phyloP scores from a whole-genome alignment of 2,113 vertebrate genomes.

The Rhinoptilus africanus region DNA sequence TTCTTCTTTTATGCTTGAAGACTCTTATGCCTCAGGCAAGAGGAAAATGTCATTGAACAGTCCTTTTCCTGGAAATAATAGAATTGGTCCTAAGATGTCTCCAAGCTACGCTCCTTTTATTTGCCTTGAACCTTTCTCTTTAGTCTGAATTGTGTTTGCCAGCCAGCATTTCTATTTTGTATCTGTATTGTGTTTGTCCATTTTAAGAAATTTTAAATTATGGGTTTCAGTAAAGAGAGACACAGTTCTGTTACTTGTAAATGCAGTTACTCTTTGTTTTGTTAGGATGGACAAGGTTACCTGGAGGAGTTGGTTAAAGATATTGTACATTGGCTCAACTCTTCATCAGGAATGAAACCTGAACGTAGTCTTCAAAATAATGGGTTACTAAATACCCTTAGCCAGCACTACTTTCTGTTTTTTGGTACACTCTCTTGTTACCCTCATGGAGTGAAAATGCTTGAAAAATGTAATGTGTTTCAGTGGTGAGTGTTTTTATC shows the following conservation, averaged over 20 bases:
- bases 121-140: background rate
- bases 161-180: background rate
- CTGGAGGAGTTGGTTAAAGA: slow-evolving; percentile 94
- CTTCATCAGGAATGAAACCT: slow-evolving; percentile 89
- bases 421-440: slow-evolving; percentile 95
- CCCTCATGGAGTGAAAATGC: slow-evolving; percentile 93
- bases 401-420: slow-evolving; percentile 98
- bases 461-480: slow-evolving; percentile 98
- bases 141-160: background rate
- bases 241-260: background rate
- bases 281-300: slow-evolving; percentile 91
- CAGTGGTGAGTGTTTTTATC: slow-evolving; percentile 83
- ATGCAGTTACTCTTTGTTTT: background rate
- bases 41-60: background rate
- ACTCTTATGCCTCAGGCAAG: background rate
- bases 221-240: background rate
- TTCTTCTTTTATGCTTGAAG: background rate
- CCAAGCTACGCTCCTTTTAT: background rate
- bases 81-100: background rate
- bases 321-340: slow-evolving; percentile 92
- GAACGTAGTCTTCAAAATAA: slow-evolving; percentile 95
- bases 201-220: background rate
- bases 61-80: background rate
- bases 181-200: background rate
- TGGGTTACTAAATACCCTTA: slow-evolving; percentile 91